Conservation (phyloP, 2,113 vertebrate species). For the Labrus mixtus region DNA sequence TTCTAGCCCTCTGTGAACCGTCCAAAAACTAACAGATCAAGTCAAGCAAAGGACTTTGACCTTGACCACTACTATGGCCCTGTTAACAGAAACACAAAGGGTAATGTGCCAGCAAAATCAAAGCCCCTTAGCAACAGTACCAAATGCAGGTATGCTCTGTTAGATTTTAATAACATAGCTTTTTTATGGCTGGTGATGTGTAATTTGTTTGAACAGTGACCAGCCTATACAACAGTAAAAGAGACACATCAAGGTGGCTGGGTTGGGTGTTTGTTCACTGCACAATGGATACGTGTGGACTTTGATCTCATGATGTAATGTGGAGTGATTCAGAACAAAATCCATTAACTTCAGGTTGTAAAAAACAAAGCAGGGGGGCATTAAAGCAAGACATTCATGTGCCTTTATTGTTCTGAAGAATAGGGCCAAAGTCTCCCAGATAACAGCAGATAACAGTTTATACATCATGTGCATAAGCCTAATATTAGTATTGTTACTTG, state of each 20-base stretch:
- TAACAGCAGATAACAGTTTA: neutral
- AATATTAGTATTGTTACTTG: neutral
- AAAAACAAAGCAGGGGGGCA: slow-evolving; percentile 8
- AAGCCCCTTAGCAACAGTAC: slow-evolving; percentile 21
- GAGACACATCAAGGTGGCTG: slow-evolving; percentile 34
- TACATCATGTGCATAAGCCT: neutral
- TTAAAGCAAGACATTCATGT: neutral
- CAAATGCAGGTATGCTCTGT: slow-evolving; percentile 20
- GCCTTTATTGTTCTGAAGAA: neutral
- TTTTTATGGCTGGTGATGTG: slow-evolving; percentile 33
- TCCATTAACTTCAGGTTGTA: slow-evolving; percentile 15
- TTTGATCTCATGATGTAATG: slow-evolving; percentile 70
- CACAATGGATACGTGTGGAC: slow-evolving; percentile 61
- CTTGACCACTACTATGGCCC: neutral
- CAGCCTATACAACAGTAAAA: slow-evolving; percentile 20
- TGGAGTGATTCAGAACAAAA: slow-evolving; percentile 10
- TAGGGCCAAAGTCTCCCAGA: neutral
- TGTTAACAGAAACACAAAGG: neutral
- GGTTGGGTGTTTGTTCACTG: slow-evolving; percentile 56
- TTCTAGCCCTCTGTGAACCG: neutral
- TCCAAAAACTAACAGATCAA: neutral
- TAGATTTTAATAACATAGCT: slow-evolving; percentile 14
- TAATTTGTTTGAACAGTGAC: slow-evolving; percentile 68
- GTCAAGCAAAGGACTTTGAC: neutral
- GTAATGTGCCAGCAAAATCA: neutral